A percentile compares a stretch with the other conserved stretches of the same genome.
Conservation (phyloP, 1,140 invertebrate genomes). For the Agrilus planipennis region DNA sequence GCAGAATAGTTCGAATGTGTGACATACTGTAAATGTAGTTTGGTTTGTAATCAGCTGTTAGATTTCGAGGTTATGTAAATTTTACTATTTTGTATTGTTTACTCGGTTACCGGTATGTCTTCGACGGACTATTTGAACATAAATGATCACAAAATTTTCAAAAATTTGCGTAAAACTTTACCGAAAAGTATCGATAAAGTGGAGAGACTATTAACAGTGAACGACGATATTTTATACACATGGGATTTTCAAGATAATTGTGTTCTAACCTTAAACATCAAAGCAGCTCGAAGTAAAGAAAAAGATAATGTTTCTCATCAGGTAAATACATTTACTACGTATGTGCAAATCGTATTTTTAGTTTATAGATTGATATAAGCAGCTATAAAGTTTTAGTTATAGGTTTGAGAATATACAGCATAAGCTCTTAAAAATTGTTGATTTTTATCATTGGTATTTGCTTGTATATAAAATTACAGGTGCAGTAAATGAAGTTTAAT, state of each 20-base stretch:
- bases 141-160: conserved; percentile 45
- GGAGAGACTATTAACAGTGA: conserved; percentile 46
- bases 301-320: conserved; percentile 41
- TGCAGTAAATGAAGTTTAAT: too few species aligned
- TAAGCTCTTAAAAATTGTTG: too few species aligned
- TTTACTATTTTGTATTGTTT: background rate
- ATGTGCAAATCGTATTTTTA: background rate
- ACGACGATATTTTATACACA: conserved; percentile 49
- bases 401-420: too few species aligned
- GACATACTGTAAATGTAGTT: too few species aligned
- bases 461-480: too few species aligned
- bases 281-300: conserved; percentile 39
- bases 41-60: background rate
- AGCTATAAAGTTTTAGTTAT: too few species aligned
- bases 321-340: conserved; percentile 33
- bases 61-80: background rate
- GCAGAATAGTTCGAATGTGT: too few species aligned
- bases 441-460: too few species aligned
- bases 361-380: background rate
- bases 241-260: conserved; percentile 52
- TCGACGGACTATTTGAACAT: conserved; percentile 33
- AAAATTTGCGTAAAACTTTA: conserved; percentile 41
- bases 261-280: conserved; percentile 46
- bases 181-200: conserved; percentile 43
- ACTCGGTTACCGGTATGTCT: too few species aligned